Base-by-base conservation (phyloP, 2,113 vertebrate genomes). In the Thunnus thynnus region DNA sequence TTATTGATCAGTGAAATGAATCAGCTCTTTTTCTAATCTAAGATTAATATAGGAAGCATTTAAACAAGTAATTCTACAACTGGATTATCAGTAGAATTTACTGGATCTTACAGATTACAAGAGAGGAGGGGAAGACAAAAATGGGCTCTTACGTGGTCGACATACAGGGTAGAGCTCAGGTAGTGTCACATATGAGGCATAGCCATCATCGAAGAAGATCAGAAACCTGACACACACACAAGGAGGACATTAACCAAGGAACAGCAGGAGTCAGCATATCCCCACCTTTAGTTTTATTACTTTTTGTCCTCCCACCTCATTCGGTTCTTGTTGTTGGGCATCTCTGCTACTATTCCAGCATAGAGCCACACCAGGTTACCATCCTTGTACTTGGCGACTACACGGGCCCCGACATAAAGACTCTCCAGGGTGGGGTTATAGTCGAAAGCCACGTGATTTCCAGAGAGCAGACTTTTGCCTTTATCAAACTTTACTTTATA, bases 401-500 rank as follows among this genome's bases (percentile, higher is more conserved):
- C 98, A 7, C 98, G 95, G 73, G 98, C 97, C 2, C 98, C 98
- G 0, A 99, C 98, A 7, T 94, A 96, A 55, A 98, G 91, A 25
- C 94, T 95, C 86, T 99, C 98, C 0, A 96, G 91, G 0, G 89
- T 92, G 1, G 97, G 98, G 93, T 99, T 97, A 44, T 97, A 96
- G 76, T 99, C 97, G 0, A 99, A 99, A 0, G 98, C 98, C 20
- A 99, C 96, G 54, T 99, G 98, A 87, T 99, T 99, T 32, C 98
- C 98, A 0, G 98, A 99, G 7, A 99, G 95, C 76, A 99, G 93
- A 85, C 98, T 99, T 93, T 99, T 99, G 0, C 98, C 98, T 92
- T 99, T 99, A 62, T 99, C 98, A 77, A 99, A 99, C 71, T 99
- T 99, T 73, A 99, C 98, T 85, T 99, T 99, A 92, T 96, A 99